Percentiles rank a stretch among this genome's conserved stretches.
These are phyloP conservation scores for Spea bombifrons DNA, from an alignment of 2,113 vertebrate species.

Conservation along the genomic window DNA sequence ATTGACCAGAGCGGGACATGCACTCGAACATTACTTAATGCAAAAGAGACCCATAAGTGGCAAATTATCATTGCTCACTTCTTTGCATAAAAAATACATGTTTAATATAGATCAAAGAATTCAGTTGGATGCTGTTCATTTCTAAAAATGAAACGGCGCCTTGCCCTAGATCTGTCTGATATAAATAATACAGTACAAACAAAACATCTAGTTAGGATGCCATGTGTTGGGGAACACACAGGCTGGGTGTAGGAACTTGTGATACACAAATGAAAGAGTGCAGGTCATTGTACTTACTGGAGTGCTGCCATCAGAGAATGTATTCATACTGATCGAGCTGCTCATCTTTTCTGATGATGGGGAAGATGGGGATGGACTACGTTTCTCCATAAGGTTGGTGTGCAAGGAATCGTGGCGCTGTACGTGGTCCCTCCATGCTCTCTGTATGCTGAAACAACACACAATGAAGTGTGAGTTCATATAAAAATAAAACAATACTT, in stretches of 20 bases:
- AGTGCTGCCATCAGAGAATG: conserved; percentile 87
- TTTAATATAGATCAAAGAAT: too few species aligned
- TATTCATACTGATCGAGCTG: conserved; percentile 91
- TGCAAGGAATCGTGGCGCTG: conserved; percentile 73
- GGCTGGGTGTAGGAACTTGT: neutral
- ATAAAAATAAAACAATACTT: too few species aligned
- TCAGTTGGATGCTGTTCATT: too few species aligned
- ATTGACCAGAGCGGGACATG: too few species aligned
- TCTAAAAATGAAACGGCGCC: too few species aligned
- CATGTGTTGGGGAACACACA: neutral
- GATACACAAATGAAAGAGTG: neutral
- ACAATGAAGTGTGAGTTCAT: neutral
- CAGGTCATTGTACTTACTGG: conserved; percentile 73
- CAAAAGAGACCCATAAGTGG: too few species aligned
- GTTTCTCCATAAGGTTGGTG: conserved; percentile 67
- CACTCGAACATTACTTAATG: too few species aligned
- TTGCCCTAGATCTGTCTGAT: too few species aligned
- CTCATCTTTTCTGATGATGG: conserved; percentile 86
- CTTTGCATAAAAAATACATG: too few species aligned
- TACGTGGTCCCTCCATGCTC: conserved; percentile 81
- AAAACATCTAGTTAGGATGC: neutral
- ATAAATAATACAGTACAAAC: too few species aligned
- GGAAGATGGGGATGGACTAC: conserved; percentile 80
- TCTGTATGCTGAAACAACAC: conserved; percentile 76
- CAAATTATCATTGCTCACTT: too few species aligned